Percentiles rank a stretch among this genome's conserved stretches.
Evolutionary conservation across 2,888 invertebrate species (phyloP).

Genomic region (Cantharis rustica): DNA sequence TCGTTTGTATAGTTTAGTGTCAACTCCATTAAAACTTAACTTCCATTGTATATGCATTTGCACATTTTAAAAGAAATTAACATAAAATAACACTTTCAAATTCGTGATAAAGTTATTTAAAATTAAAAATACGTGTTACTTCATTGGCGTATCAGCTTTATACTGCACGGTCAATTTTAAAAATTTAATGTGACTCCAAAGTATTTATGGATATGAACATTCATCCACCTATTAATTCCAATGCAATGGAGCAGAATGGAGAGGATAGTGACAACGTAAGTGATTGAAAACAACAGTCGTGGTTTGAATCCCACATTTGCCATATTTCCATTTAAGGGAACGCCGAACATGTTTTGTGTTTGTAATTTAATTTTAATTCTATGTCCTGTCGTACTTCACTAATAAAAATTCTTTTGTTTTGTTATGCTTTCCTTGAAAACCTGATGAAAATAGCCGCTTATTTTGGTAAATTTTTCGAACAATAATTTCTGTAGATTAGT

Average conservation of each 20-base stretch:
- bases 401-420: not conserved
- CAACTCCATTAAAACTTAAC: not conserved
- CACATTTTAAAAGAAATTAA: not conserved
- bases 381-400: not conserved
- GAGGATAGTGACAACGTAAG: not conserved
- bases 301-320: not conserved
- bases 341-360: not conserved
- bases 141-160: not conserved
- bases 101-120: not conserved
- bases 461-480: not conserved
- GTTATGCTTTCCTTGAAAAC: not conserved
- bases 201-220: not conserved
- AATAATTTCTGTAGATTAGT: not conserved
- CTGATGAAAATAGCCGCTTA: not conserved
- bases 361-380: not conserved
- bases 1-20: not conserved
- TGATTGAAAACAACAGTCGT: not conserved
- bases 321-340: not conserved
- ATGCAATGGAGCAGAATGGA: not conserved
- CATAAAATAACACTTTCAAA: not conserved
- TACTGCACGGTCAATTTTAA: not conserved
- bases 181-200: not conserved
- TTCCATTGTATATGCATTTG: not conserved
- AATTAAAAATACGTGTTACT: not conserved
- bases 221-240: not conserved